Evolutionary conservation across 2,113 vertebrate genomes (phyloP).

Genomic region (Murina feae): DNA sequence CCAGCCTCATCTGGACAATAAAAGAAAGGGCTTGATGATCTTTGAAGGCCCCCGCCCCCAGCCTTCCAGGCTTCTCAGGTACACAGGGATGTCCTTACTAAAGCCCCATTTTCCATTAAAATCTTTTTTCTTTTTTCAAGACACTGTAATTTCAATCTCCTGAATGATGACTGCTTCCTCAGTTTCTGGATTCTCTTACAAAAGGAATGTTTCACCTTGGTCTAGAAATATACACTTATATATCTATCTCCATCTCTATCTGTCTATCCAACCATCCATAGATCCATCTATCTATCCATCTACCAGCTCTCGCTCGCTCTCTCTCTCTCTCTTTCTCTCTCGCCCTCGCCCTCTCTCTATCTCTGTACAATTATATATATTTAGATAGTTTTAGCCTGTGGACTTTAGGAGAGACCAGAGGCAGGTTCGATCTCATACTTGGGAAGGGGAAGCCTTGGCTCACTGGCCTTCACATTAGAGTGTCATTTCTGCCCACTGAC

Average conservation of each 20-base stretch:
- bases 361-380: background rate
- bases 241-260: background rate
- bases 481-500: background rate
- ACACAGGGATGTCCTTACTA: background rate
- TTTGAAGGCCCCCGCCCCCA: background rate
- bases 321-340: background rate
- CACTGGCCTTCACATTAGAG: background rate
- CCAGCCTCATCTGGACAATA: background rate
- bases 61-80: background rate
- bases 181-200: background rate
- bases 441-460: background rate
- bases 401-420: background rate
- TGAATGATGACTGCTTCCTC: background rate
- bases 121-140: background rate
- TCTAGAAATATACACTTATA: background rate
- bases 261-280: background rate
- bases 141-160: background rate
- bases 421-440: background rate
- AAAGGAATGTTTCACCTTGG: background rate
- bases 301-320: background rate
- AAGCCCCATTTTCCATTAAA: background rate
- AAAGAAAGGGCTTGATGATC: background rate
- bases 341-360: too few relatives aligned
- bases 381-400: background rate
- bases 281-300: background rate